Conservation (phyloP, 2,888 invertebrate species). For the Epinotia demarniana region DNA sequence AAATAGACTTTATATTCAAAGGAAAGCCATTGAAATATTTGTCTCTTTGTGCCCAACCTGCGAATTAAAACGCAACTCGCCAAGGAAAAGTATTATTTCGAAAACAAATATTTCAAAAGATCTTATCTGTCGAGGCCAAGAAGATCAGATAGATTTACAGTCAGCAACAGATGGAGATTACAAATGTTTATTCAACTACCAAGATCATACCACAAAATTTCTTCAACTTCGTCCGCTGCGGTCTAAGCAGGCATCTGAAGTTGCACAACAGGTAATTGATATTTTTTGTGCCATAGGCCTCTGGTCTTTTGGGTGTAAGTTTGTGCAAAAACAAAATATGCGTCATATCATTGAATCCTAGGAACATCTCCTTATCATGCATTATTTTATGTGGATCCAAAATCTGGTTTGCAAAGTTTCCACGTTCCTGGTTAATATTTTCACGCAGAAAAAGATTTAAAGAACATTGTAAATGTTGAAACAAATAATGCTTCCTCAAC, state of each 20-base stretch:
- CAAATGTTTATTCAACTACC: background rate
- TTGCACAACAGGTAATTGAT: background rate
- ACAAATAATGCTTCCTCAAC: no score
- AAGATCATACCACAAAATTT: conserved; percentile 2
- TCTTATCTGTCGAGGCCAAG: background rate
- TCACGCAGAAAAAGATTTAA: background rate
- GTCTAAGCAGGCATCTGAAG: background rate
- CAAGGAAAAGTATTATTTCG: conserved; percentile 1
- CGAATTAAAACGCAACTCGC: background rate
- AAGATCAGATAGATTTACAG: conserved; percentile 21
- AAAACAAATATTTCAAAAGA: conserved; percentile 5
- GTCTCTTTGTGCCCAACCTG: background rate
- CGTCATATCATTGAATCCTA: no score
- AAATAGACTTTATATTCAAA: background rate
- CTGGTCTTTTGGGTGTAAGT: background rate
- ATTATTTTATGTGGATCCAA: background rate
- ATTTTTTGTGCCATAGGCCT: background rate
- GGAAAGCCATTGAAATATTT: conserved; percentile 16
- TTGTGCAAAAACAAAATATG: background rate
- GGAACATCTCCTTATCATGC: background rate
- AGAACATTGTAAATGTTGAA: no score
- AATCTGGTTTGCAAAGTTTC: background rate
- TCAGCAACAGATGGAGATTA: background rate
- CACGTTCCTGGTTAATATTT: background rate
- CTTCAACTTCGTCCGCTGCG: background rate